These are phyloP conservation scores for Leptinotarsa lineolata DNA, from an alignment of 1,140 invertebrate genomes.

Conservation along the genomic window DNA sequence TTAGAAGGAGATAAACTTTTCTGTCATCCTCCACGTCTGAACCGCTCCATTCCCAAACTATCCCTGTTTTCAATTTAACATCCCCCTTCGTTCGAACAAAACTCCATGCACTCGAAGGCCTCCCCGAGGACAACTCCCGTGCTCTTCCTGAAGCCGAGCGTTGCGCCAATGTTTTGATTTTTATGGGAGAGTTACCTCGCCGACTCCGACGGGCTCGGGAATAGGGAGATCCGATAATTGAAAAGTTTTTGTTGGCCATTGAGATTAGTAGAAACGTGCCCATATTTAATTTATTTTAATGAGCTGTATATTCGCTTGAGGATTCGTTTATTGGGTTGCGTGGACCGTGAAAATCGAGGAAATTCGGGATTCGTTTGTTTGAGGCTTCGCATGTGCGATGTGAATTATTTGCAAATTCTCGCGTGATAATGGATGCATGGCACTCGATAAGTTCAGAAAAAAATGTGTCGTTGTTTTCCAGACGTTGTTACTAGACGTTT, in stretches of 20 bases:
- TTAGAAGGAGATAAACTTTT: too few species aligned
- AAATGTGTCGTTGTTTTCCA: too few species aligned
- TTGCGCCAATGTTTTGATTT: slow-evolving; percentile 52
- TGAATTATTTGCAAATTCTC: too few species aligned
- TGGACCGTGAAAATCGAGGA: slow-evolving; percentile 10
- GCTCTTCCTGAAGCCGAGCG: slow-evolving; percentile 27
- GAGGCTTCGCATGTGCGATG: not conserved
- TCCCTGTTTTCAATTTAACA: not conserved
- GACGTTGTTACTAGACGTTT: too few species aligned
- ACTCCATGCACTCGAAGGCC: slow-evolving; percentile 14
- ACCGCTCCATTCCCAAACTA: too few species aligned
- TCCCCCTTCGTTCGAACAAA: slow-evolving; percentile 12
- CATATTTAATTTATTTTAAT: slow-evolving; percentile 51
- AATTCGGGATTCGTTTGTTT: not conserved
- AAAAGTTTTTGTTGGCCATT: slow-evolving; percentile 53
- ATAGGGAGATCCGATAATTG: slow-evolving; percentile 44
- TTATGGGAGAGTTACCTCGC: slow-evolving; percentile 50
- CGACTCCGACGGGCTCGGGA: slow-evolving; percentile 26
- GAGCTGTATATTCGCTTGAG: slow-evolving; percentile 38
- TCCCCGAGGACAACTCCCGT: slow-evolving; percentile 37
- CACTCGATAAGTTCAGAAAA: too few species aligned
- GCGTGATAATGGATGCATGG: too few species aligned
- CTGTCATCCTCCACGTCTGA: too few species aligned
- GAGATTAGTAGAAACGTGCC: slow-evolving; percentile 51
- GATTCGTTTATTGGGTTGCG: slow-evolving; percentile 28